Base-by-base conservation (phyloP, 1,140 invertebrate genomes). In the Conus ventricosus region DNA sequence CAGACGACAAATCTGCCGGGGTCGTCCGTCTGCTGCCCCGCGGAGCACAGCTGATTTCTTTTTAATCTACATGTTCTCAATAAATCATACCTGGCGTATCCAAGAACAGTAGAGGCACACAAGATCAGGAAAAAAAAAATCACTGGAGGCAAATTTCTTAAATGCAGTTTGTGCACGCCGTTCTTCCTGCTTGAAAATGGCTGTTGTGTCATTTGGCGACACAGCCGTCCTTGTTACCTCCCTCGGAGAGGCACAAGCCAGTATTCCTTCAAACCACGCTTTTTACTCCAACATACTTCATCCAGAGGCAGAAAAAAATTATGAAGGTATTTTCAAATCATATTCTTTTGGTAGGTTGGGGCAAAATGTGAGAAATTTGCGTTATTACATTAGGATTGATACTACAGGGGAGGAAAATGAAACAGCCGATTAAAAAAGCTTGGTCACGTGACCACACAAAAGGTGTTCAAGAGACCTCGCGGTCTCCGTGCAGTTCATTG, bases 391-490 rank as follows among this genome's bases (percentile, higher is more conserved):
- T 63, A 13, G 17, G 10, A 63, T 63, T 20, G 60, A 60, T 55
- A 54, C 20, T 13, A 54, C 10, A 23, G 3, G 81, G 87, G 87
- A 88, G 88, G 81, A 85, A 84, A 84, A 84, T 10, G 13, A 13
- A 88, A 88, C 87, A 83, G 87, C 87, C 76, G 6, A 67, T 63
- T 84, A 39, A 54, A 54, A 80, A 71, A 84, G 87, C 88, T 85
- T 88, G 75, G 57, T 88, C 88, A 88, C 55, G 88, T 88, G 88
- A 88, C 88, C 63, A 84, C 85, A 88, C 88, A 88, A 88, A 88
- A 85, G 88, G 88, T 88, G 88, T 85, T 85, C 84, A 80, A 15
- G 63, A 27, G 63, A 55, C 55, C 39, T 39, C 5, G 39, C 13
- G 57, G 67, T 54, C 75, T 51, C 86, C 8, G 54, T 71, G 67